phyloP scores from a whole-genome alignment of 2,113 vertebrate genomes.

The Nerophis lumbriciformis region DNA sequence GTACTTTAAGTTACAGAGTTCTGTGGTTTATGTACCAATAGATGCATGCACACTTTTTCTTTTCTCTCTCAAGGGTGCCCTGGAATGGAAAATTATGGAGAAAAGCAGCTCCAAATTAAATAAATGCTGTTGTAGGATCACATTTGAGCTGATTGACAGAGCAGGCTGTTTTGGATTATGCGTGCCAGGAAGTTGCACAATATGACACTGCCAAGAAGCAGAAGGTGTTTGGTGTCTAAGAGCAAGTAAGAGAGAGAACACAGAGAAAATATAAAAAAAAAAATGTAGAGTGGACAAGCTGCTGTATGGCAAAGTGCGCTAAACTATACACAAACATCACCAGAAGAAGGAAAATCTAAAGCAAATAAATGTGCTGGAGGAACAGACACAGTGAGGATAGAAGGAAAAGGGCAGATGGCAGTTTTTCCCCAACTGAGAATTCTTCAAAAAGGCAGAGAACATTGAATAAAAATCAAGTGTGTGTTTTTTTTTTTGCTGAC shows the following conservation, averaged over 20 bases:
- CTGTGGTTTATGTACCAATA: slow-evolving; percentile 22
- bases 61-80: slow-evolving; percentile 12
- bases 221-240: not conserved
- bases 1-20: not conserved
- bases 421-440: slow-evolving; percentile 19
- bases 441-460: slow-evolving; percentile 25
- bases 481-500: not conserved
- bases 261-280: not conserved
- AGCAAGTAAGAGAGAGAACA: slow-evolving; percentile 7
- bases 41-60: slow-evolving; percentile 25
- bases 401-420: slow-evolving; percentile 22
- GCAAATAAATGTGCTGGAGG: slow-evolving; percentile 18
- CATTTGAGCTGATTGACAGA: slow-evolving; percentile 3
- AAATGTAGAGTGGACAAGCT: slow-evolving; percentile 6
- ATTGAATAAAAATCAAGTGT: slow-evolving; percentile 27
- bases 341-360: slow-evolving; percentile 31
- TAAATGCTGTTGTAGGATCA: not conserved
- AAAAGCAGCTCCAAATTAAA: not conserved
- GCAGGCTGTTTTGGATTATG: slow-evolving; percentile 7
- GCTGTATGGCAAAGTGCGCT: slow-evolving; percentile 25
- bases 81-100: not conserved
- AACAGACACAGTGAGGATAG: slow-evolving; percentile 6
- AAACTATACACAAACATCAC: slow-evolving; percentile 19
- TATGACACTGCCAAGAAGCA: slow-evolving; percentile 8
- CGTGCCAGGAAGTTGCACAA: slow-evolving; percentile 13